phyloP scores from a whole-genome alignment of 2,113 vertebrate genomes.

The Canis aureus region DNA sequence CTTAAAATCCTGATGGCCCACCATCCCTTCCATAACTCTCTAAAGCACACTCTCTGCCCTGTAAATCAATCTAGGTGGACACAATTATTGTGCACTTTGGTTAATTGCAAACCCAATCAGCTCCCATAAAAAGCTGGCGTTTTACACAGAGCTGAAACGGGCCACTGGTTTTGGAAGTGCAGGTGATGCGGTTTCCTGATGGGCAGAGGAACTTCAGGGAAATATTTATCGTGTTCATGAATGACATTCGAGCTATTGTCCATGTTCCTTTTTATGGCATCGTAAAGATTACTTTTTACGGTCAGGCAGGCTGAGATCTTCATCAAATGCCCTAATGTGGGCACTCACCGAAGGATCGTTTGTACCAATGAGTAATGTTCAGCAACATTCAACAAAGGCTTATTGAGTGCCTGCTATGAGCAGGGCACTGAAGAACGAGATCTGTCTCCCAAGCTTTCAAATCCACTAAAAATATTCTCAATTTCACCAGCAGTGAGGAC shows the following conservation, averaged over 20 bases:
- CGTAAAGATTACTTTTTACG: conserved; percentile 64
- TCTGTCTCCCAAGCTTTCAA: conserved; percentile 66
- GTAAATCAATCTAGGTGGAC: neutral
- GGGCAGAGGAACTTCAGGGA: conserved; percentile 21
- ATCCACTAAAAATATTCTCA: conserved; percentile 67
- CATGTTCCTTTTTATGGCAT: conserved; percentile 35
- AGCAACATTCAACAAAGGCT: conserved; percentile 48
- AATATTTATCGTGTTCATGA: conserved; percentile 38
- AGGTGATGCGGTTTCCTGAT: conserved; percentile 37
- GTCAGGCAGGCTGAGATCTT: conserved; percentile 62
- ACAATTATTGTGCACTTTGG: neutral
- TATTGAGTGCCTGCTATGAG: conserved; percentile 22
- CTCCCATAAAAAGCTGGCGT: conserved; percentile 48
- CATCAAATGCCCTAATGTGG: conserved; percentile 29
- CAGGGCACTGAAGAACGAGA: neutral
- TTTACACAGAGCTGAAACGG: neutral
- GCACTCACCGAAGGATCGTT: neutral
- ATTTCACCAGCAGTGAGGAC: conserved; percentile 16
- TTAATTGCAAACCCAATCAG: conserved; percentile 58
- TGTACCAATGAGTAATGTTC: neutral
- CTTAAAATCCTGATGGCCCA: neutral
- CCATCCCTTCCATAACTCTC: neutral
- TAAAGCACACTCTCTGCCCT: neutral
- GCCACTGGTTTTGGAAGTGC: conserved; percentile 14
- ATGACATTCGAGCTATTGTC: conserved; percentile 59